phyloP scores from a whole-genome alignment of 2,797 vertebrate genomes.

The Sebastes glaucus region DNA sequence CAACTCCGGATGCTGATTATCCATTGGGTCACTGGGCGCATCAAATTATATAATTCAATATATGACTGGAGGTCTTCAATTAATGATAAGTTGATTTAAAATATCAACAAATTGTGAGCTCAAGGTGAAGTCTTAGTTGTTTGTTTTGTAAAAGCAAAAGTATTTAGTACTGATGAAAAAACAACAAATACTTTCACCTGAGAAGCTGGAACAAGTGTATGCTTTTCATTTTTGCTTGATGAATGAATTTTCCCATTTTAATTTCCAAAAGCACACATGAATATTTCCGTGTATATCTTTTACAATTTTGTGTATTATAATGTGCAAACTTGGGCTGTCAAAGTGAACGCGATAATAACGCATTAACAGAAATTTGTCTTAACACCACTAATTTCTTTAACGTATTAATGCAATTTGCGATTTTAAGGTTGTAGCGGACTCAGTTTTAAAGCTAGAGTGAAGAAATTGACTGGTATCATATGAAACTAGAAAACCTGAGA shows the following conservation, averaged over 20 bases:
- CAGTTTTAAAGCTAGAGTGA: too few relatives aligned
- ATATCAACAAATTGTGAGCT: neutral
- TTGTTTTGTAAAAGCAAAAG: neutral
- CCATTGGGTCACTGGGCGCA: slow-evolving; percentile 29
- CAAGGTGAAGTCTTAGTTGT: neutral
- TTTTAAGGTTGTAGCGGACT: too few relatives aligned
- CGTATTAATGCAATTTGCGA: too few relatives aligned
- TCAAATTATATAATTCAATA: neutral
- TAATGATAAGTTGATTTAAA: neutral
- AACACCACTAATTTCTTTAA: too few relatives aligned
- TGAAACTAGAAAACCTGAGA: too few relatives aligned
- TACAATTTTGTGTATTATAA: neutral
- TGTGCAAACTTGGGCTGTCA: neutral
- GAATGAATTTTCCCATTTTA: neutral
- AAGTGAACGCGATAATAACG: too few relatives aligned
- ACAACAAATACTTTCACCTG: neutral
- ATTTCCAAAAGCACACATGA: neutral
- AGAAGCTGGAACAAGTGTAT: too few relatives aligned
- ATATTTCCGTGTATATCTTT: neutral
- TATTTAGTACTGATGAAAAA: neutral
- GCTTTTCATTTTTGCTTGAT: neutral
- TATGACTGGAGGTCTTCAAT: neutral
- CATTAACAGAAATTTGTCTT: too few relatives aligned
- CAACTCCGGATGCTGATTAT: slow-evolving; percentile 71
- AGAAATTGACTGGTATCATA: too few relatives aligned